phyloP scores from a whole-genome alignment of 2,113 vertebrate species.

The Carassius auratus region DNA sequence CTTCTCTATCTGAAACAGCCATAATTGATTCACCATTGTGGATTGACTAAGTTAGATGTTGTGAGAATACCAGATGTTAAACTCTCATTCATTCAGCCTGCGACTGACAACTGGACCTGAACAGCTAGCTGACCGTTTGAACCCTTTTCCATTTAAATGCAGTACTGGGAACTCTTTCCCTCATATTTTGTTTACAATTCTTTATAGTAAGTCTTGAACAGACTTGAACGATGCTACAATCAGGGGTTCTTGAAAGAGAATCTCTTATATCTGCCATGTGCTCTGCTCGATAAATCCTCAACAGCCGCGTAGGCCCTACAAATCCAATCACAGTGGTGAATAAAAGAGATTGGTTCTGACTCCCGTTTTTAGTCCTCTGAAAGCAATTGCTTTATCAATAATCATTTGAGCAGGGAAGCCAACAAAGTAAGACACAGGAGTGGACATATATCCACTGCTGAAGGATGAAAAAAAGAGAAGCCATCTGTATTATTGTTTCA shows the following conservation, averaged over 20 bases:
- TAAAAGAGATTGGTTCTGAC: conserved; percentile 39
- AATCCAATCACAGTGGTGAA: conserved; percentile 44
- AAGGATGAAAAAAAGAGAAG: conserved; percentile 15
- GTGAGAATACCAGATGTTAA: conserved; percentile 23
- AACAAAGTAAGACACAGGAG: conserved; percentile 42
- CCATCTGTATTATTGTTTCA: conserved; percentile 52
- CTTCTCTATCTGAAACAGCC: conserved; percentile 41
- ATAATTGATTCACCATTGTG: conserved; percentile 47
- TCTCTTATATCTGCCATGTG: conserved; percentile 38
- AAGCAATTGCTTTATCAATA: conserved; percentile 52
- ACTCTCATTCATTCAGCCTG: background rate
- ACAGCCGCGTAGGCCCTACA: conserved; percentile 27
- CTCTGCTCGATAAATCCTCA: conserved; percentile 27
- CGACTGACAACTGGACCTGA: conserved; percentile 9
- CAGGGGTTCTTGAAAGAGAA: conserved; percentile 17
- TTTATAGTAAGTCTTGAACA: conserved; percentile 4
- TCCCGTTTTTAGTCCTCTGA: conserved; percentile 48
- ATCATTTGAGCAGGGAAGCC: conserved; percentile 24
- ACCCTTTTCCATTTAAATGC: conserved; percentile 21
- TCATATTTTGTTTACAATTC: background rate
- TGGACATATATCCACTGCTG: conserved; percentile 18
- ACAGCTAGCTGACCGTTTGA: background rate
- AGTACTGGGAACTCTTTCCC: background rate
- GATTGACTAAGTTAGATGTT: conserved; percentile 38
- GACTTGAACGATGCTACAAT: conserved; percentile 10